Conservation (phyloP, 2,888 invertebrate genomes). For the Pammene fasciana region DNA sequence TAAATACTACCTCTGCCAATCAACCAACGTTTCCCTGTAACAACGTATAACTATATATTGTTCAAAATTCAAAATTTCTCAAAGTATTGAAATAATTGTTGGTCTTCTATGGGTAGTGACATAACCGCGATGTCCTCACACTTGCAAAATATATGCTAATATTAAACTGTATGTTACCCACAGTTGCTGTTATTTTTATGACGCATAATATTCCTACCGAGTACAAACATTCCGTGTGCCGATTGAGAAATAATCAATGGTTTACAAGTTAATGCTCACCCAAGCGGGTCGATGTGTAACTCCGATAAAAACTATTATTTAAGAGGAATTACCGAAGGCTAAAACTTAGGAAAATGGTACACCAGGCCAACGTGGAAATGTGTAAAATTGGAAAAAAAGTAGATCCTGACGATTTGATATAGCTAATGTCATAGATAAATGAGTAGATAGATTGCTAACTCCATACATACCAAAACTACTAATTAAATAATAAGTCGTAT, state of each 20-base stretch:
- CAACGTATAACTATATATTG: no score
- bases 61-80: not conserved
- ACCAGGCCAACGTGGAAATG: no score
- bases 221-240: conserved; percentile 17
- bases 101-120: not conserved
- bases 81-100: not conserved
- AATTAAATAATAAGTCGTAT: no score
- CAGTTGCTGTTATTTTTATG: conserved; percentile 4
- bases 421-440: no score
- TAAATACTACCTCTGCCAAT: no score
- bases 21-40: no score
- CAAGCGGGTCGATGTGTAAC: conserved; percentile 22
- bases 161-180: conserved; percentile 8
- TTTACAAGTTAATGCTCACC: conserved; percentile 19
- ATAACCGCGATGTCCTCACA: conserved; percentile 19
- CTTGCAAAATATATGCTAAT: conserved; percentile 32
- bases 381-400: no score
- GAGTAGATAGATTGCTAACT: no score
- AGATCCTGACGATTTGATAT: no score
- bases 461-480: no score
- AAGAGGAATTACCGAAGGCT: no score
- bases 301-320: not conserved
- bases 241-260: conserved; percentile 24
- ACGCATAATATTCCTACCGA: not conserved
- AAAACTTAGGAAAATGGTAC: no score